Evolutionary conservation across 2,113 vertebrate species (phyloP).

Genomic region (Uria aalge): DNA sequence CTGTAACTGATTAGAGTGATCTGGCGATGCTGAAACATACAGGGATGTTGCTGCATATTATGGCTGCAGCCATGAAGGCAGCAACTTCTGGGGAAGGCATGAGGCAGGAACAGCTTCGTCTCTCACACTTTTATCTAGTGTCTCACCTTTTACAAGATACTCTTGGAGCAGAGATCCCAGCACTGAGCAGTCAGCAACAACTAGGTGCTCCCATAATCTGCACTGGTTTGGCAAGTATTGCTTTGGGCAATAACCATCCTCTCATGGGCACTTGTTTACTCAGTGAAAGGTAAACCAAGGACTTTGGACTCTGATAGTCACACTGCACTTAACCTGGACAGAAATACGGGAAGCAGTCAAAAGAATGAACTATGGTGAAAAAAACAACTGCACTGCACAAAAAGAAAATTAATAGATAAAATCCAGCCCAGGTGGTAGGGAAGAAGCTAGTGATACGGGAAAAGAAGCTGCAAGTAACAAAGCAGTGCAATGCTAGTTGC

Average conservation of each 20-base stretch:
- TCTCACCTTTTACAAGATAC: neutral
- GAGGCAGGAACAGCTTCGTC: neutral
- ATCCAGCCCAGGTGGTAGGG: neutral
- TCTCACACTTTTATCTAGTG: neutral
- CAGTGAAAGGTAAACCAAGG: neutral
- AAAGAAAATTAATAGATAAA: neutral
- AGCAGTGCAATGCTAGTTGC: neutral
- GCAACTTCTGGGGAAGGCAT: neutral
- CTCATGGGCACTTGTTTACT: neutral
- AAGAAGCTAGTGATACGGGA: neutral
- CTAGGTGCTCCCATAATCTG: neutral
- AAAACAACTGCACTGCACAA: neutral
- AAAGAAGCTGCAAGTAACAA: neutral
- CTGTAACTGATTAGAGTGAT: neutral
- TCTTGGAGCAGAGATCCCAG: neutral
- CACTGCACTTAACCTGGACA: neutral
- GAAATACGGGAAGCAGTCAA: neutral
- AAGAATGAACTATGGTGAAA: neutral
- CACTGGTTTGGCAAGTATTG: neutral
- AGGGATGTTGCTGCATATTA: neutral
- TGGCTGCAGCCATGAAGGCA: neutral
- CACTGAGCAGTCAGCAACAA: neutral
- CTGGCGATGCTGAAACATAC: neutral
- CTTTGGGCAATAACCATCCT: neutral
- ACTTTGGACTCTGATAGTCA: neutral